Evolutionary conservation across 2,797 vertebrate genomes (phyloP).

Genomic region (Paguma larvata): DNA sequence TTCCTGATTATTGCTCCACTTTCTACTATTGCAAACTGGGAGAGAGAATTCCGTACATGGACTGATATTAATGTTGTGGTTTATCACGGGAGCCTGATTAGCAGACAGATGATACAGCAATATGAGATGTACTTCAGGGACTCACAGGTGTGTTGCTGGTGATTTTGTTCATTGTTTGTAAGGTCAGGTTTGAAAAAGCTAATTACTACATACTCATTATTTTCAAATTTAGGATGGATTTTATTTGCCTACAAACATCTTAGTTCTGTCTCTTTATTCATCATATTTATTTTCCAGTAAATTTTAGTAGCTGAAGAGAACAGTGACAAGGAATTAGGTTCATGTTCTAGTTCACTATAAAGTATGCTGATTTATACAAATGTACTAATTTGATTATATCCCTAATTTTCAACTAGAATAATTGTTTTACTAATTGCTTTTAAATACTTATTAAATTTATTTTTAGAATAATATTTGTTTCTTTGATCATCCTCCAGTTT

Average conservation of each 20-base stretch:
- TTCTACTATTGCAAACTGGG: constrained; percentile 99
- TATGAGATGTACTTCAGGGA: constrained; percentile 99
- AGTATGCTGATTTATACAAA: constrained; percentile 31
- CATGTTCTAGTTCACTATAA: background rate
- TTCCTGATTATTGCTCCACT: constrained; percentile 99
- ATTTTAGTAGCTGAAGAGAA: constrained; percentile 42
- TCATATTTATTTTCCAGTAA: constrained; percentile 27
- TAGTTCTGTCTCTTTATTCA: constrained; percentile 1
- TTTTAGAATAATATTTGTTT: constrained; percentile 29
- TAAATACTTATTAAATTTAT: constrained; percentile 25
- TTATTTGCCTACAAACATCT: constrained; percentile 44
- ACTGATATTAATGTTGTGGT: constrained; percentile 98
- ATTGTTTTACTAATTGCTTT: constrained; percentile 24
- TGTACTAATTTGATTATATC: background rate
- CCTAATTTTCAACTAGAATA: constrained; percentile 51
- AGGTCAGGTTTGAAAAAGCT: background rate
- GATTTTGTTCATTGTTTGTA: background rate
- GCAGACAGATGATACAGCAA: constrained; percentile 99
- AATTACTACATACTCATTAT: background rate
- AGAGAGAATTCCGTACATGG: constrained; percentile 98
- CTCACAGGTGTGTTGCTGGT: constrained; percentile 92
- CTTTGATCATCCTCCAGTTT: background rate
- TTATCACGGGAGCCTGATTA: constrained; percentile 98
- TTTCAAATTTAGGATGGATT: constrained; percentile 28
- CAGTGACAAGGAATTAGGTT: background rate